Base-by-base conservation (phyloP, 1,140 invertebrate genomes). In the Bicyclus anynana region DNA sequence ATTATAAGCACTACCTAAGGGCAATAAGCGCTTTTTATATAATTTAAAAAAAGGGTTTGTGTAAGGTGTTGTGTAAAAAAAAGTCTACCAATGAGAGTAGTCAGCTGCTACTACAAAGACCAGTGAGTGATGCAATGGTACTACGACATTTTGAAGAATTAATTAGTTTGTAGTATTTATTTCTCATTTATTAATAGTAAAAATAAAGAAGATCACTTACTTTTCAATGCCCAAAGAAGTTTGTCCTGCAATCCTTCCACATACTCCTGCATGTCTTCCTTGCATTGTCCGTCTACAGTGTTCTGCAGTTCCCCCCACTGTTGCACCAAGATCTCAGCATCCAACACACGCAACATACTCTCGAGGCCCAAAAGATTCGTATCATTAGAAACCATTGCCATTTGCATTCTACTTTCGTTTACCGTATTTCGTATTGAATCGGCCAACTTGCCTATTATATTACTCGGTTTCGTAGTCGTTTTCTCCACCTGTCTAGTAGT, bases 141-240 rank as follows among this genome's bases (percentile, higher is more conserved):
- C n/a, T n/a, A n/a, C n/a, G n/a, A n/a, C n/a, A n/a, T n/a, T n/a
- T n/a, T n/a, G n/a, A n/a, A n/a, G n/a, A n/a, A n/a, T n/a, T n/a
- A n/a, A n/a, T n/a, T n/a, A n/a, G n/a, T n/a, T n/a, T n/a, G n/a
- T n/a, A n/a, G n/a, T n/a, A n/a, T n/a, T n/a, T n/a, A n/a, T n/a
- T n/a, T n/a, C n/a, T n/a, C n/a, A n/a, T n/a, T 20, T 17, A 33
- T 13, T 3, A 38, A 40, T 26, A 20, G 18, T 38, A 33, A 49
- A 16, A 46, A 37, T 17, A 5, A 40, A 40, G 12, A 14, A 38
- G 23, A 17, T 20, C 33, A 90, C 92, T 92, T 87, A 94, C 94
- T 93, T 89, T 94, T 94, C 3, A 94, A 78, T 1, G 94, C 94
- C 94, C 94, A 95, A 33, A 92, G 81, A 52, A 91, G 90, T 37